phyloP scores from a whole-genome alignment of 2,888 invertebrate species.

The Griposia aprilina region DNA sequence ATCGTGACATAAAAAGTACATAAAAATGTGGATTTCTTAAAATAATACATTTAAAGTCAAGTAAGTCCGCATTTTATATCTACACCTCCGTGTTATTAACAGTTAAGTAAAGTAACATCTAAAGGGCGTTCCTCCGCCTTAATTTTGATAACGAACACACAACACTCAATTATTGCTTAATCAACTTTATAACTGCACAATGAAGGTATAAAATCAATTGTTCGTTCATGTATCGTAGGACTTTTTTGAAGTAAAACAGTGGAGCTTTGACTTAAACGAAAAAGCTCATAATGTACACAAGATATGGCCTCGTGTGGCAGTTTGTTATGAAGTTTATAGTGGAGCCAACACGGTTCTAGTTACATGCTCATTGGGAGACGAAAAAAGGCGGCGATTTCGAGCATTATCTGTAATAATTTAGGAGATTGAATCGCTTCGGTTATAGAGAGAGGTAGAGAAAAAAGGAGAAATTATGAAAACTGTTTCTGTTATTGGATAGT shows the following conservation, averaged over 20 bases:
- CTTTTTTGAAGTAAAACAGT: conserved; percentile 63
- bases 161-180: conserved; percentile 58
- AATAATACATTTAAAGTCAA: conserved; percentile 80
- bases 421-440: conserved; percentile 77
- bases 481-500: conserved; percentile 83
- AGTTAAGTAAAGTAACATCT: conserved; percentile 87
- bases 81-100: conserved; percentile 83
- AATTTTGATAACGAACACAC: conserved; percentile 71
- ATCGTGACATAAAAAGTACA: conserved; percentile 52
- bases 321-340: conserved; percentile 90
- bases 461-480: conserved; percentile 78
- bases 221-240: conserved; percentile 58
- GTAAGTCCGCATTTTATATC: conserved; percentile 82
- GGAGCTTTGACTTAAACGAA: conserved; percentile 84
- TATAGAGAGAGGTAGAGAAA: conserved; percentile 60
- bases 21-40: conserved; percentile 71
- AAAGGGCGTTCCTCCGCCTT: conserved; percentile 79
- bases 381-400: conserved; percentile 78
- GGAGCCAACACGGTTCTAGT: conserved; percentile 85
- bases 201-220: conserved; percentile 63
- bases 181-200: conserved; percentile 64
- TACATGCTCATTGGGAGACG: conserved; percentile 81
- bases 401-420: conserved; percentile 85
- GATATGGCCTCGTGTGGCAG: conserved; percentile 89
- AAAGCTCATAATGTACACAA: conserved; percentile 90